Evolutionary conservation across 2,113 vertebrate genomes (phyloP).

Genomic region (Eulemur rufifrons): DNA sequence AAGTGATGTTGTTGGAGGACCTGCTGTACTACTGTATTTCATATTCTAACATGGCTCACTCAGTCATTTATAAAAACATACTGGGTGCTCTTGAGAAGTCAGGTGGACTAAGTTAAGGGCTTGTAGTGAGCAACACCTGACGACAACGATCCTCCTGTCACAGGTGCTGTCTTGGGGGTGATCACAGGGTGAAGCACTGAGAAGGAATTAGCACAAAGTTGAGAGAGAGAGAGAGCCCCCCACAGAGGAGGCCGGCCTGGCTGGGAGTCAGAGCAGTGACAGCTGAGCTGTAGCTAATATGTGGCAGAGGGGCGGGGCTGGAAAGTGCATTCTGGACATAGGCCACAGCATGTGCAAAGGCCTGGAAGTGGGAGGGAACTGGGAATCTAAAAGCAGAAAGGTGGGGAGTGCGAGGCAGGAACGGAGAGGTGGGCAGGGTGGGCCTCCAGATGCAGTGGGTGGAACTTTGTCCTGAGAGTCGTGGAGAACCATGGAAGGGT

Average conservation of each 20-base stretch:
- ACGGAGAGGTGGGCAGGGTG: background rate
- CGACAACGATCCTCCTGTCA: background rate
- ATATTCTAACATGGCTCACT: background rate
- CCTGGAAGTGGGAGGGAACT: background rate
- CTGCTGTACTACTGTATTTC: background rate
- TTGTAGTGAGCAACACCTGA: background rate
- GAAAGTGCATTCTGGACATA: background rate
- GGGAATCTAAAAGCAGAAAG: background rate
- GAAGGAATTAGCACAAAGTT: background rate
- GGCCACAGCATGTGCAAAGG: background rate
- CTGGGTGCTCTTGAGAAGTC: background rate
- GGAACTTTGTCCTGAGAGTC: background rate
- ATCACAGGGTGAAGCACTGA: background rate
- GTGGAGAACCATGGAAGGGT: background rate
- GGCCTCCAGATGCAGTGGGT: background rate
- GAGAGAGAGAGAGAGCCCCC: too few species aligned
- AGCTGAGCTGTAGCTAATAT: too few species aligned
- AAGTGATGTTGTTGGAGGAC: background rate
- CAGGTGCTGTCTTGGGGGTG: background rate
- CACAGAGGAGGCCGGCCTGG: background rate
- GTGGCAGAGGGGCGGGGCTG: background rate
- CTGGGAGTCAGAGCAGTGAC: background rate
- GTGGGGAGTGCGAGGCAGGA: background rate
- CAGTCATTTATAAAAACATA: background rate
- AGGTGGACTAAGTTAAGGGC: background rate